These are phyloP conservation scores for Gavia stellata DNA, from an alignment of 2,113 vertebrate genomes.

Conservation along the genomic window DNA sequence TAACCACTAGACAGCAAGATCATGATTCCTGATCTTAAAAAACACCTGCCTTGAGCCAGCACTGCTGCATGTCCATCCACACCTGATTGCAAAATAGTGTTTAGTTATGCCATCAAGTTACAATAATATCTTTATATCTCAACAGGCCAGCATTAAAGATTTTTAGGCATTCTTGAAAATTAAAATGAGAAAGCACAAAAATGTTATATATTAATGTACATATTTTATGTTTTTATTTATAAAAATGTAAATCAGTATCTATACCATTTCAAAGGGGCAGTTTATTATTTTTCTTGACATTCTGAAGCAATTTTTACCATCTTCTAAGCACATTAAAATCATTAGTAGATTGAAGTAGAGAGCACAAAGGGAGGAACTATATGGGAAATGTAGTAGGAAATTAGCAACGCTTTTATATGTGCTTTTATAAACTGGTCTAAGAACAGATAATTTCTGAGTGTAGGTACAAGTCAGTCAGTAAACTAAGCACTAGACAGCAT, in stretches of 20 bases:
- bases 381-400: neutral
- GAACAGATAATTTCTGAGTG: neutral
- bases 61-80: neutral
- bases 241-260: neutral
- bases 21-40: neutral
- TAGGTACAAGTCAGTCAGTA: neutral
- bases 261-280: neutral
- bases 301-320: neutral
- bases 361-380: neutral
- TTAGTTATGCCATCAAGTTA: neutral
- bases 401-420: neutral
- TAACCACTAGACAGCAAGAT: neutral
- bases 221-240: neutral
- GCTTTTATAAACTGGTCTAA: neutral
- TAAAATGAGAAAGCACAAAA: neutral
- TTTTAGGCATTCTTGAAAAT: neutral
- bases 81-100: rapidly evolving
- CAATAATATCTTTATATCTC: neutral
- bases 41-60: neutral
- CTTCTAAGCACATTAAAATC: neutral
- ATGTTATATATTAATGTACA: neutral
- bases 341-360: neutral
- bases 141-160: neutral
- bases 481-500: neutral
- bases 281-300: neutral